These are phyloP conservation scores for Cyprinodon tularosa DNA, from an alignment of 2,113 vertebrate species.

Conservation along the genomic window DNA sequence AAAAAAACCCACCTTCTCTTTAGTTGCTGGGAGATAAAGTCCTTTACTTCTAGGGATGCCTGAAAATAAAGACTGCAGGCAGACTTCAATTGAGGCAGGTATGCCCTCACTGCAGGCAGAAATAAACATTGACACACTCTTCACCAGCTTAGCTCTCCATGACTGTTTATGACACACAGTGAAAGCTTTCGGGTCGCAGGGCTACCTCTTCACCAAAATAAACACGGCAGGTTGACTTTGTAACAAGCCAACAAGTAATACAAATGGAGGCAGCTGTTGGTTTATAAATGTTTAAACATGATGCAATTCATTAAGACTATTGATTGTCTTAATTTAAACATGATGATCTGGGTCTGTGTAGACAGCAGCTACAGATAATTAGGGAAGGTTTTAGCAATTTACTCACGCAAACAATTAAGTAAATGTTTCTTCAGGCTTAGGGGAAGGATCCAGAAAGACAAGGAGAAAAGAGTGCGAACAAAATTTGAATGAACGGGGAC, in stretches of 20 bases:
- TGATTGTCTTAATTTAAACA: not conserved
- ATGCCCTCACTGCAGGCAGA: constrained; percentile 62
- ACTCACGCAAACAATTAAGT: too few relatives aligned
- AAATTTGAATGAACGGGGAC: too few relatives aligned
- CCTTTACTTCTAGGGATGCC: constrained; percentile 34
- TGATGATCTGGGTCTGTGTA: too few relatives aligned
- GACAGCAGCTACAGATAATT: too few relatives aligned
- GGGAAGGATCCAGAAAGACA: too few relatives aligned
- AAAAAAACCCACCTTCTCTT: constrained; percentile 28
- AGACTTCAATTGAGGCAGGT: constrained; percentile 61
- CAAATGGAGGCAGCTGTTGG: not conserved
- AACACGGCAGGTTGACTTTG: constrained; percentile 15
- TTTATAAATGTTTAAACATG: not conserved
- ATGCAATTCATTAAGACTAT: not conserved
- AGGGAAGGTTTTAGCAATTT: too few relatives aligned
- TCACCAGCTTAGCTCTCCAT: constrained; percentile 22
- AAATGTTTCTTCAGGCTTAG: too few relatives aligned
- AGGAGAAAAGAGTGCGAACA: too few relatives aligned
- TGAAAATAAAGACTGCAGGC: constrained; percentile 61
- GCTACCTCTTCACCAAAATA: constrained; percentile 32
- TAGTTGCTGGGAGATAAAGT: constrained; percentile 43
- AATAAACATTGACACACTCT: constrained; percentile 63
- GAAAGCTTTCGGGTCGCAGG: constrained; percentile 42
- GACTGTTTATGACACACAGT: constrained; percentile 35
- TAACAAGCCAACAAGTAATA: not conserved